Evolutionary conservation across 1,140 invertebrate species (phyloP).

Genomic region (Scaptodrosophila lebanonensis): DNA sequence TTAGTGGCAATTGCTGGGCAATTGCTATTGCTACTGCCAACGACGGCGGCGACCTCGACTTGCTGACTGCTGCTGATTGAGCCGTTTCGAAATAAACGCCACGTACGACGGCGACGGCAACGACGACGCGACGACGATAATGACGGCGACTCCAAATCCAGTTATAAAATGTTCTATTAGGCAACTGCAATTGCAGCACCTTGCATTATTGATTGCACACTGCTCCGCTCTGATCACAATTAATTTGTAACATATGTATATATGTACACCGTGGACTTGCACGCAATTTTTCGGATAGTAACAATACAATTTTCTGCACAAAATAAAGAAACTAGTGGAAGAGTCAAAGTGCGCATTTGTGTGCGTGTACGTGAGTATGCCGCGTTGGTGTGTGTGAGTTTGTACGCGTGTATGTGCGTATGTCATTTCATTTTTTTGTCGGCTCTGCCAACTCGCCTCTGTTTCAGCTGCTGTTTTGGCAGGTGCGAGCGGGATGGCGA

Average conservation of each 20-base stretch:
- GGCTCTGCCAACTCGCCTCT: background rate
- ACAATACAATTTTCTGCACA: conserved; percentile 55
- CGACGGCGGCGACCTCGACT: conserved; percentile 1
- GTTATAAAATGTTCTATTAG: conserved; percentile 25
- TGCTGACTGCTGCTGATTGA: conserved; percentile 6
- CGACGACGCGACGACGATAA: conserved; percentile 2
- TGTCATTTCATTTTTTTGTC: conserved; percentile 19
- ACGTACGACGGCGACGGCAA: conserved; percentile 29
- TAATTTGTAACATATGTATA: too few relatives aligned
- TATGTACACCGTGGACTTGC: too few relatives aligned
- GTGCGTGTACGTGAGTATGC: conserved; percentile 36
- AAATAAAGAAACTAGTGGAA: conserved; percentile 60
- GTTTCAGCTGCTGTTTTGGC: background rate
- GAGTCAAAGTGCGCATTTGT: conserved; percentile 53
- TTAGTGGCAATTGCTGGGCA: conserved; percentile 3
- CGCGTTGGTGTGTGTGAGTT: conserved; percentile 17
- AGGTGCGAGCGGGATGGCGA: too few relatives aligned
- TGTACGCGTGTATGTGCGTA: conserved; percentile 26
- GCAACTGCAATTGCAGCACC: conserved; percentile 13
- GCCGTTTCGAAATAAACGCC: conserved; percentile 32
- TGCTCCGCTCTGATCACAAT: conserved; percentile 24
- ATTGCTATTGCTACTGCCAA: background rate
- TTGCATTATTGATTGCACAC: conserved; percentile 25
- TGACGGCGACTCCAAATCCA: conserved; percentile 31
- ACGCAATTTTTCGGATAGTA: conserved; percentile 23